Evolutionary conservation across 2,113 vertebrate species (phyloP).

Genomic region (Myiozetetes cayanensis): DNA sequence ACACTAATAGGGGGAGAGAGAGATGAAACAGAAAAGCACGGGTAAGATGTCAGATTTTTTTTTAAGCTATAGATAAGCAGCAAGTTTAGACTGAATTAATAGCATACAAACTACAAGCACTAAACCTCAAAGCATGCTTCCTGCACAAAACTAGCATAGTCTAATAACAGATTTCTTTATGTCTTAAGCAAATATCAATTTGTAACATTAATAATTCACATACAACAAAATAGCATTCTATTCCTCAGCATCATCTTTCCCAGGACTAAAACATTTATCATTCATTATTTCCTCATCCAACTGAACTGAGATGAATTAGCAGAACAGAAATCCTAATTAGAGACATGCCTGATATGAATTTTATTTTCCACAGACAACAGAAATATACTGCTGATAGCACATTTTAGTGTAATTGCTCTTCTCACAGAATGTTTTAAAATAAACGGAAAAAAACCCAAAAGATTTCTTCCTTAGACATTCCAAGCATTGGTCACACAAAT

Average conservation of each 20-base stretch:
- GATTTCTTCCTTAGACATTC: neutral
- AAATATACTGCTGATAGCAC: neutral
- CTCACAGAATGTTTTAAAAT: neutral
- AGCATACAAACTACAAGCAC: rapidly evolving
- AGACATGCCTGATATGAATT: neutral
- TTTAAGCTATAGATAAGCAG: neutral
- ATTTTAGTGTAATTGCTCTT: neutral
- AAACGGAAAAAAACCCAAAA: neutral
- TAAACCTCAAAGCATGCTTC: neutral
- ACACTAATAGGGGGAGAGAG: neutral
- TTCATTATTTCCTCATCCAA: neutral
- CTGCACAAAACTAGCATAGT: neutral
- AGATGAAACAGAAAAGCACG: neutral
- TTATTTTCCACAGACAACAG: neutral
- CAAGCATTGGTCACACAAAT: neutral
- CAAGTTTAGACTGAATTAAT: neutral
- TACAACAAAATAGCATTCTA: neutral
- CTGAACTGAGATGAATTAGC: neutral
- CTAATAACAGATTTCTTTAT: neutral
- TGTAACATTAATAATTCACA: neutral
- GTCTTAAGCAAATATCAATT: neutral
- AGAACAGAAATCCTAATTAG: neutral
- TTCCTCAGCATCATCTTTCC: neutral
- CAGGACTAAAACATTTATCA: neutral
- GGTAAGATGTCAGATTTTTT: neutral